phyloP scores from a whole-genome alignment of 1,140 invertebrate species.

The Battus philenor region DNA sequence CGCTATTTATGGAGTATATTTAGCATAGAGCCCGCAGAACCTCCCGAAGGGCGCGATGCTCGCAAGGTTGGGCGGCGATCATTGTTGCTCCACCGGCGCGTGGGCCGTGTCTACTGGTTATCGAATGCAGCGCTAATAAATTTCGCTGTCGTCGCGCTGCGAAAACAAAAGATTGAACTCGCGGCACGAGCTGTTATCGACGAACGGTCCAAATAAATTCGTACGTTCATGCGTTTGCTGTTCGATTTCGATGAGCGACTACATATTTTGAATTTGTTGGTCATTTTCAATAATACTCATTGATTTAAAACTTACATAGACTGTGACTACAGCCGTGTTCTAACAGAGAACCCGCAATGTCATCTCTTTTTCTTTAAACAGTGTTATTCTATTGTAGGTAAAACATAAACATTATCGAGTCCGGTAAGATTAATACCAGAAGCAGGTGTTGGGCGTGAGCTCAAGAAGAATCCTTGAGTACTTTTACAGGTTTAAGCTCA shows the following conservation, averaged over 20 bases:
- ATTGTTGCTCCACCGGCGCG: slow-evolving; percentile 44
- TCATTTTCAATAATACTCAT: slow-evolving; percentile 1
- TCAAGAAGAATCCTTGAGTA: too few relatives aligned
- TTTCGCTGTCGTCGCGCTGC: slow-evolving; percentile 63
- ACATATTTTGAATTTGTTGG: slow-evolving; percentile 20
- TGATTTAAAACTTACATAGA: too few relatives aligned
- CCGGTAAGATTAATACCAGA: too few relatives aligned
- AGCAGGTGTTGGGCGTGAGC: too few relatives aligned
- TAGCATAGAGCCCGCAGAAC: slow-evolving; percentile 52
- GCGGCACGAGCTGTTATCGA: slow-evolving; percentile 58
- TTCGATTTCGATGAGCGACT: slow-evolving; percentile 57
- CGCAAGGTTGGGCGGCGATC: slow-evolving; percentile 36
- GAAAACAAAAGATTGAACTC: slow-evolving; percentile 59
- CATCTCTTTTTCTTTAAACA: too few relatives aligned
- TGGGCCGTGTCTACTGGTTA: slow-evolving; percentile 67
- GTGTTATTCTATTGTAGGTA: too few relatives aligned
- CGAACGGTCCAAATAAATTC: slow-evolving; percentile 69
- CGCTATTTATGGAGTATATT: slow-evolving; percentile 65
- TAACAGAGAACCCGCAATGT: too few relatives aligned
- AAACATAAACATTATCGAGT: too few relatives aligned
- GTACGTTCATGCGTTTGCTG: slow-evolving; percentile 61
- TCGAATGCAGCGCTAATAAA: slow-evolving; percentile 70
- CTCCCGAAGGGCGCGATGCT: slow-evolving; percentile 51
- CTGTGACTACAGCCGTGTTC: too few relatives aligned
- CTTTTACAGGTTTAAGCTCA: too few relatives aligned